Base-by-base conservation (phyloP, 1,140 invertebrate genomes). In the Stenopsyche tienmushanensis region DNA sequence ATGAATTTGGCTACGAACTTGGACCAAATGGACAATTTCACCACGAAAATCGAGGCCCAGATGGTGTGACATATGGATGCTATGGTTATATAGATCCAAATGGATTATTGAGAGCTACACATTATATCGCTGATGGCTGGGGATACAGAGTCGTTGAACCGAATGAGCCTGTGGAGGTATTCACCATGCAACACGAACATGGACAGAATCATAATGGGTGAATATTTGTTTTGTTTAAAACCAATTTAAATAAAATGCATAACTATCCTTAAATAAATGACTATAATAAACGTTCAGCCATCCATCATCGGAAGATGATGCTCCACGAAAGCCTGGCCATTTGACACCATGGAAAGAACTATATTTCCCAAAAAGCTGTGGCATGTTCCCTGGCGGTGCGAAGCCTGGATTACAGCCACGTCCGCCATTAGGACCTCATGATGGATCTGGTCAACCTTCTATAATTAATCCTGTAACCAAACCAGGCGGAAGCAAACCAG, bases 31-130 rank as follows among this genome's bases (percentile, higher is more conserved):
- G 88, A 8, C 89, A 90, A 73, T 91, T 91, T 73, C 88, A 91
- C 72, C 88, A 92, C 69, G 90, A 92, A 78, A 84, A 81, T 34
- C 82, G 85, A 55, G 88, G 86, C 10, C 83, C 86, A 0, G 88
- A 90, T 71, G 86, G 87, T 8, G 85, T 91, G 15, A 90, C 89
- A 0, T 91, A 90, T 66, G 90, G 90, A 66, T 91, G 89, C 75
- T 91, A 90, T 65, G 90, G 90, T 39, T 88, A 88, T 72, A 82
- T 90, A 13, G 88, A 90, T 73, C 84, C 87, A 1, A 83, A 86
- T 45, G 83, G 85, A 18, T 82, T 84, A 65, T 75, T 88, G 1
- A 79, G 84, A 41, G 86, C 85, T 25, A 89, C 88, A 23, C 88
- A 90, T 75, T 92, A 91, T 71, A 79, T 92, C 1, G 88, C 89